Evolutionary conservation across 2,797 vertebrate genomes (phyloP), one percentile per base, ranked within the genome.

Genomic region (Coranthus polyacanthus): DNA sequence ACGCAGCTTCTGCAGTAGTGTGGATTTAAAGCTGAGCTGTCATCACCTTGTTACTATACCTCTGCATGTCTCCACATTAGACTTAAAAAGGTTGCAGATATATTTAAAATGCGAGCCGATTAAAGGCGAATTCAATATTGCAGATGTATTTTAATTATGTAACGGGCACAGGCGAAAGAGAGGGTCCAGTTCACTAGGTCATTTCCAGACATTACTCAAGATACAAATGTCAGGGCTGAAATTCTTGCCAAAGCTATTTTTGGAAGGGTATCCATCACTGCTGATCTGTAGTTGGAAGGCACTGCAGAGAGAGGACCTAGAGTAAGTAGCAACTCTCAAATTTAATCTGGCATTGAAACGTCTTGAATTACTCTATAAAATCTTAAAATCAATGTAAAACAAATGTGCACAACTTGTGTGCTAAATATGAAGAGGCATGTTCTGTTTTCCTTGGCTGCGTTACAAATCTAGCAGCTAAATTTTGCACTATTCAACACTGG

Each of bases 201-300:
- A 72, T 49, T 21, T 39, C 16, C 41, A 8, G 49, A 56, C 56
- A 70, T 82, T 78, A 83, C 52, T 73, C 61, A 62, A 70, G 72
- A 65, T 65, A 34, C 36, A 87, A 85, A 90, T 89, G 87, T 89
- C 90, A 90, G 60, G 47, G 24, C 73, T 44, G 21, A 51, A 55
- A 49, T 72, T 43, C 63, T 52, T 68, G 57, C 21, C 62, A 32
- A 20, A 9, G 64, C 52, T 92, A 92, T 90, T 84, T 86, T 81
- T 79, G 87, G 44, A 2, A n/a, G 15, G 12, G 13, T 7, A 29
- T 57, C 11, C 37, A 29, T 6, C 58, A 17, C 4, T 22, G 46
- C 50, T 83, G 78, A 81, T 49, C 72, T 67, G 32, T 26, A 1
- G 7, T 29, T 74, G 46, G 18, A 45, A 17, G 42, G 13, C 46